Conservation (phyloP, 2,113 vertebrate species). For the Oreochromis tanganicae region DNA sequence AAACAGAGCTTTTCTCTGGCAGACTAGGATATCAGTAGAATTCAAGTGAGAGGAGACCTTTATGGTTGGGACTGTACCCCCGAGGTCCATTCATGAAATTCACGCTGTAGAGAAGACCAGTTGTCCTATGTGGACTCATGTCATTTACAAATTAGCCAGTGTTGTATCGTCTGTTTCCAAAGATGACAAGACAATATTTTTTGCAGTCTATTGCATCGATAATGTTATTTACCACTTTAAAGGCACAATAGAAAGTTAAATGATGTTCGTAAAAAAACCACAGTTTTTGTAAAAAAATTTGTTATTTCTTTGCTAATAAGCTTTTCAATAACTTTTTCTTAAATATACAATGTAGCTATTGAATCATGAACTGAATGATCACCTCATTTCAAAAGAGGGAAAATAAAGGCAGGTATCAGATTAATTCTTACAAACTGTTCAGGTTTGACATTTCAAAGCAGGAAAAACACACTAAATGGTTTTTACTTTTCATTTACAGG, state of each 20-base stretch:
- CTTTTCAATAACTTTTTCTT: background rate
- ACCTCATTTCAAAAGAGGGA: background rate
- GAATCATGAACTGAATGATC: background rate
- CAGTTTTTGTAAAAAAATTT: background rate
- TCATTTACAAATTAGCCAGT: background rate
- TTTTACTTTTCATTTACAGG: background rate
- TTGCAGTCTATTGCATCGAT: background rate
- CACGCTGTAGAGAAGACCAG: background rate
- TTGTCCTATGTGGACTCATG: background rate
- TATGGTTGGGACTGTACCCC: background rate
- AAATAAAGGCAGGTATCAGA: background rate
- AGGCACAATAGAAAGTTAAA: background rate
- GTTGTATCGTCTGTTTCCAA: background rate
- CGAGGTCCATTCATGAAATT: background rate
- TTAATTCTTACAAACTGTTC: background rate
- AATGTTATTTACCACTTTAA: background rate
- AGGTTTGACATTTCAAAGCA: background rate
- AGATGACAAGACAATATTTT: background rate
- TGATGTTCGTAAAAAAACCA: background rate
- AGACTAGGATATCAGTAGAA: background rate
- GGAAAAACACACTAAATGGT: background rate
- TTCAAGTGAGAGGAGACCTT: background rate
- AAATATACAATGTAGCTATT: background rate
- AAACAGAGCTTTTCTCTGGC: background rate
- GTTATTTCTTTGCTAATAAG: background rate